Evolutionary conservation across 2,888 invertebrate species (phyloP).

Genomic region (Spisula solida): DNA sequence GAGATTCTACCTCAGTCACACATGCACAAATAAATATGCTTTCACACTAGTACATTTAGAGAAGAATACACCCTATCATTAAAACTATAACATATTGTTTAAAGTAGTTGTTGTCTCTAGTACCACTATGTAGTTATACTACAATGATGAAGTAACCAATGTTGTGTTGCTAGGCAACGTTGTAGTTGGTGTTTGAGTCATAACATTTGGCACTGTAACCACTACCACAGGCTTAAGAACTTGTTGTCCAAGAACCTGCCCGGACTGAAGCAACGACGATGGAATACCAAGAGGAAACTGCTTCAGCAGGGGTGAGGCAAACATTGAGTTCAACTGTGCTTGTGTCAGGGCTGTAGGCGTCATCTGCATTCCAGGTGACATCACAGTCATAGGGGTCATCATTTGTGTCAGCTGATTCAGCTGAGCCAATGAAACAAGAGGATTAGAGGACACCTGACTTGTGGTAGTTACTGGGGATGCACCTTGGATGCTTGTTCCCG

Average conservation of each 20-base stretch:
- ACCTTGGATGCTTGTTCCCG: conserved; percentile 14
- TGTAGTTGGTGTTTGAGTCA: conserved; percentile 37
- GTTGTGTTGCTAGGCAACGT: conserved; percentile 49
- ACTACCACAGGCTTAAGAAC: conserved; percentile 63
- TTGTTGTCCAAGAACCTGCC: conserved; percentile 68
- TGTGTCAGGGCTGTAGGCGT: conserved; percentile 65
- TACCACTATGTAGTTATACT: not conserved
- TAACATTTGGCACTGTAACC: conserved; percentile 66
- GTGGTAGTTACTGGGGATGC: conserved; percentile 43
- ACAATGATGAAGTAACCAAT: conserved; percentile 40
- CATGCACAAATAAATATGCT: conserved; percentile 9
- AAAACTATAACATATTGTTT: too few relatives aligned
- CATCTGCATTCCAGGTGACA: conserved; percentile 76
- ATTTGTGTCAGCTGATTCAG: conserved; percentile 76
- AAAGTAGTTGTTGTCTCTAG: not conserved
- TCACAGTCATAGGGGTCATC: conserved; percentile 78
- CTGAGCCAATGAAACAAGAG: conserved; percentile 75
- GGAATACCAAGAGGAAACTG: conserved; percentile 76
- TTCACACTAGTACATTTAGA: not conserved
- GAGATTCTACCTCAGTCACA: not conserved
- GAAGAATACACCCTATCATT: not conserved
- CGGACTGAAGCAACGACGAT: conserved; percentile 72
- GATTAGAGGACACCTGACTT: conserved; percentile 65
- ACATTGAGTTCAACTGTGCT: conserved; percentile 72
- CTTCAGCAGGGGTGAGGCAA: conserved; percentile 73